Evolutionary conservation across 2,113 vertebrate genomes (phyloP), one percentile per base, ranked within the genome.

Genomic region (Neotoma lepida): DNA sequence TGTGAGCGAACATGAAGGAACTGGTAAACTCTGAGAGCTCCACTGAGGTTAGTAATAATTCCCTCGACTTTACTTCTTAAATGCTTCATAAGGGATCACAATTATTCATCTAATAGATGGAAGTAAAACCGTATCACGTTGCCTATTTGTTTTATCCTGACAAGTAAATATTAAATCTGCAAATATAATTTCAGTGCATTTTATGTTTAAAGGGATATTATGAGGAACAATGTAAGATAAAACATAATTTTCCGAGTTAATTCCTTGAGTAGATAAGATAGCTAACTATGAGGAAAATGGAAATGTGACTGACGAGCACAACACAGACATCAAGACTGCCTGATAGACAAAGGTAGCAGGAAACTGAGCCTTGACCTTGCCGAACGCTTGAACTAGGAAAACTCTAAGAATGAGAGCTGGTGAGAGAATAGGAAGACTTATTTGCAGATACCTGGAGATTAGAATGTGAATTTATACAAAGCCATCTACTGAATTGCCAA

Each of bases 241-340:
- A 84, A 56, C 20, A 61, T 63, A 20, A 35, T 61, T 88, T 91
- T 86, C 4, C 24, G 33, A 66, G 28, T 89, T 39, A 58, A 9
- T 85, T 33, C 71, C 51, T 76, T 82, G 20, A 77, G n/a, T 74
- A 93, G 20, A 91, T 74, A 94, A 92, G 89, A 93, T 84, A 95
- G 22, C 17, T 64, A 49, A 71, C 1, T 61, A 17, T 18, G 9
- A 17, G 33, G n/a, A 70, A 94, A 94, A 81, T 41, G 26, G 74
- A 86, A 39, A 95, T 5, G 20, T 1, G 28, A 39, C 1, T n/a
- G 5, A 49, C 0, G 1, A 64, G 68, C 91, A 93, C 6, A 58
- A 71, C 22, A 71, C 18, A 58, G 28, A 24, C 1, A 1, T 66
- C 2, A 95, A 70, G 26, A 1, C 14, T 26, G 17, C 66, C 18